phyloP scores from a whole-genome alignment of 2,888 invertebrate genomes.

The Strigamia maritima region DNA sequence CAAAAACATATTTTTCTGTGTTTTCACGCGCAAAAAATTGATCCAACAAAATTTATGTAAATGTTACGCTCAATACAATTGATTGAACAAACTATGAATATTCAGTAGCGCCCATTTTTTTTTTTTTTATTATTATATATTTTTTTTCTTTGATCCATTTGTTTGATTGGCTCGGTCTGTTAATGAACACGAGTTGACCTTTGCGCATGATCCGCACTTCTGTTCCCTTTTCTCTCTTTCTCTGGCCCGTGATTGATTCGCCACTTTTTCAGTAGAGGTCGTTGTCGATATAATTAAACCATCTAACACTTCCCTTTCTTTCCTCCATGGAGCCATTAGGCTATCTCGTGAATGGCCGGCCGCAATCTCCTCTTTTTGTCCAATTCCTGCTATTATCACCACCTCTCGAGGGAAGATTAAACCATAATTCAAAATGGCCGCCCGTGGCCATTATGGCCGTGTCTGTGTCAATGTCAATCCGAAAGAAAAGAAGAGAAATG shows the following conservation, averaged over 20 bases:
- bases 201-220: background rate
- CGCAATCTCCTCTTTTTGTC: background rate
- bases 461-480: too few relatives aligned
- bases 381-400: background rate
- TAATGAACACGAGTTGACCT: constrained; percentile 10
- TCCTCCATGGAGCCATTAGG: background rate
- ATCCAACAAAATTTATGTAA: background rate
- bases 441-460: too few relatives aligned
- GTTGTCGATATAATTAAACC: background rate
- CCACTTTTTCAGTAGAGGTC: background rate
- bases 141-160: background rate
- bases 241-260: background rate
- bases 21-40: background rate
- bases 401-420: background rate
- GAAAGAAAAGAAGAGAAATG: background rate
- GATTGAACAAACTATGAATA: background rate
- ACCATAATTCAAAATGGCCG: background rate
- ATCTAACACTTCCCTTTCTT: background rate
- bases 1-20: background rate
- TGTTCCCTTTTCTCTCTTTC: background rate
- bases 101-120: background rate
- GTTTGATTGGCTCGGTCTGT: background rate
- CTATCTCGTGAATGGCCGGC: background rate
- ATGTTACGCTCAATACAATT: background rate
- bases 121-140: background rate